These are phyloP conservation scores for Spinus pinus DNA, from an alignment of 2,797 vertebrate genomes.

Conservation along the genomic window DNA sequence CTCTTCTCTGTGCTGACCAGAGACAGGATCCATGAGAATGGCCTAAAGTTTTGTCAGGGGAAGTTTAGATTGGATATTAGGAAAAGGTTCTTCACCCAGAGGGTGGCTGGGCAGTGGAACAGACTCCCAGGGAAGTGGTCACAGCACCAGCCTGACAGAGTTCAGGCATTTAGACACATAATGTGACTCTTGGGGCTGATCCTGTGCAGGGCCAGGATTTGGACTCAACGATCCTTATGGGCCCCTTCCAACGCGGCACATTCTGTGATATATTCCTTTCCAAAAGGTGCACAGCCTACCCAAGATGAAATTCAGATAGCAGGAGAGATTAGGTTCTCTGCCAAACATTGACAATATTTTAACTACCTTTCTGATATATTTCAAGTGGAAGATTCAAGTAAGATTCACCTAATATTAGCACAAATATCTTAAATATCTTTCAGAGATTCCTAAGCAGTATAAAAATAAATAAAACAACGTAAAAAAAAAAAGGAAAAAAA, in stretches of 20 bases:
- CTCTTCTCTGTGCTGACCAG: not conserved
- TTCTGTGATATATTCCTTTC: not conserved
- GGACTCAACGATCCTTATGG: fast-evolving
- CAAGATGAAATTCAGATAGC: not conserved
- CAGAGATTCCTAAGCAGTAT: not conserved
- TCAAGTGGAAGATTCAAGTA: not conserved
- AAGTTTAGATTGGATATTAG: not conserved
- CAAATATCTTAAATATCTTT: not conserved
- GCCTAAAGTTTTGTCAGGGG: not conserved
- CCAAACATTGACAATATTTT: not conserved
- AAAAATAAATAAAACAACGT: not conserved
- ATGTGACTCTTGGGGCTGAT: not conserved
- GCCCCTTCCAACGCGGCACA: not conserved
- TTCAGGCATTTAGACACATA: not conserved
- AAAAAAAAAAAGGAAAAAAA: not conserved
- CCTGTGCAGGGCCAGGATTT: not conserved
- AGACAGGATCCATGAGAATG: not conserved
- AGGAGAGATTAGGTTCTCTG: not conserved
- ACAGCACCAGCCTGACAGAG: not conserved
- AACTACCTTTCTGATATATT: not conserved
- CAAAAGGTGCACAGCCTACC: not conserved
- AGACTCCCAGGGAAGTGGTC: not conserved
- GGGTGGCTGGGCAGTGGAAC: not conserved
- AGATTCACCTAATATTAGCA: not conserved
- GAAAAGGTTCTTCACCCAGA: not conserved